These are phyloP conservation scores for Rhimphoctona megacephalus DNA, from an alignment of 2,888 invertebrate species.

Conservation along the genomic window DNA sequence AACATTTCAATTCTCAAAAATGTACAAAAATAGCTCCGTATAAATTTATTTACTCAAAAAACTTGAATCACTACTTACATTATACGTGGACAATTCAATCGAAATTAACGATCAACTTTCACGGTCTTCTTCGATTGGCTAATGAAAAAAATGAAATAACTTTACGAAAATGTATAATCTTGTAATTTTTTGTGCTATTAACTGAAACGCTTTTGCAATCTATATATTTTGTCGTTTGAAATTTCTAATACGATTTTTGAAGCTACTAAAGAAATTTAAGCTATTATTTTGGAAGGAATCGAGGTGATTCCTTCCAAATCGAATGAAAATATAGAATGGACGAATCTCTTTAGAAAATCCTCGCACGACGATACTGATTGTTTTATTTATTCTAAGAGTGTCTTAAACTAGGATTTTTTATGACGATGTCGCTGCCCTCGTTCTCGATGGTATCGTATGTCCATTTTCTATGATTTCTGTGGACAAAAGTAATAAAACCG, in stretches of 20 bases:
- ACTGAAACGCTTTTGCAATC: background rate
- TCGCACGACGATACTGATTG: background rate
- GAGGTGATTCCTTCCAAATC: background rate
- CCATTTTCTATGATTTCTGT: conserved; percentile 91
- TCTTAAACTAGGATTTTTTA: conserved; percentile 86
- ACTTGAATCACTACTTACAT: background rate
- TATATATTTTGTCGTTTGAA: background rate
- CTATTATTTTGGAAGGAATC: background rate
- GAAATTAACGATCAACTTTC: background rate
- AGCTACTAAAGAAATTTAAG: background rate
- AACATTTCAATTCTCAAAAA: background rate
- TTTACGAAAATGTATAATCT: background rate
- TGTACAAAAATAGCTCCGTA: background rate
- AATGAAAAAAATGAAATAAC: background rate
- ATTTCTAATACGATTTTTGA: background rate
- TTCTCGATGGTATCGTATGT: conserved; percentile 92
- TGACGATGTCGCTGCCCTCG: conserved; percentile 91
- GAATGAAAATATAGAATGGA: background rate
- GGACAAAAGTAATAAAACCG: conserved; percentile 75
- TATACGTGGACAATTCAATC: background rate
- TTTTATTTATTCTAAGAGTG: conserved; percentile 70
- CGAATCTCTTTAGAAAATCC: background rate
- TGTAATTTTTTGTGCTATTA: background rate
- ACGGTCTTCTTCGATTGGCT: background rate
- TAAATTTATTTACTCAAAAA: background rate